phyloP scores from a whole-genome alignment of 2,888 invertebrate species.

The Muschampia plurimacula region DNA sequence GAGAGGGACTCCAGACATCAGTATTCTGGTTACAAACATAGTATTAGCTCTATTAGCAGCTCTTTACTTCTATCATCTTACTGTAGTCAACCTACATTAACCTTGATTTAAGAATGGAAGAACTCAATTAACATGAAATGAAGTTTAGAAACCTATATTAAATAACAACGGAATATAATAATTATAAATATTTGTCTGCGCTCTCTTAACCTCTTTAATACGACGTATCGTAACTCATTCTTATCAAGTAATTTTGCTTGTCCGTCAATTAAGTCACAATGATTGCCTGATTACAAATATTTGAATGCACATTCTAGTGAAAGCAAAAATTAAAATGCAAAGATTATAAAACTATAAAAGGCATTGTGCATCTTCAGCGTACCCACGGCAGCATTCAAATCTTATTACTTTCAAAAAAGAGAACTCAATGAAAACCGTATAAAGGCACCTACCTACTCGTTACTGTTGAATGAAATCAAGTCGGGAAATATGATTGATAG shows the following conservation, averaged over 20 bases:
- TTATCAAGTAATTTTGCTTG: not conserved
- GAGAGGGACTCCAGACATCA: conserved; percentile 14
- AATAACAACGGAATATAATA: no score
- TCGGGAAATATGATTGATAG: conserved; percentile 16
- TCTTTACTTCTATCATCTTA: not conserved
- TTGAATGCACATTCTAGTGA: conserved; percentile 15
- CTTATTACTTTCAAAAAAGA: not conserved
- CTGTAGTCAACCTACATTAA: not conserved
- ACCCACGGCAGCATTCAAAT: not conserved
- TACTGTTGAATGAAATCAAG: not conserved
- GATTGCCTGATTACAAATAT: conserved; percentile 10
- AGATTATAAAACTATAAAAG: not conserved
- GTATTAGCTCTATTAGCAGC: not conserved
- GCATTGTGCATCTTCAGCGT: not conserved
- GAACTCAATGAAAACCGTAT: not conserved
- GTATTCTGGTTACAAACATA: conserved; percentile 4
- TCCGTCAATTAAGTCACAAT: not conserved
- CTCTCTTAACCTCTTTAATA: no score
- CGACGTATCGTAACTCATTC: no score
- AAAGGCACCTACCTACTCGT: not conserved
- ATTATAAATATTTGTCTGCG: no score
- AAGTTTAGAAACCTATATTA: no score
- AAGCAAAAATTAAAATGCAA: conserved; percentile 14
- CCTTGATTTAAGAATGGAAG: no score
- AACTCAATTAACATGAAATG: no score